A percentile compares a stretch with the other conserved stretches of the same genome.
Evolutionary conservation across 2,797 vertebrate species (phyloP).

Genomic region (Mus minutoides): DNA sequence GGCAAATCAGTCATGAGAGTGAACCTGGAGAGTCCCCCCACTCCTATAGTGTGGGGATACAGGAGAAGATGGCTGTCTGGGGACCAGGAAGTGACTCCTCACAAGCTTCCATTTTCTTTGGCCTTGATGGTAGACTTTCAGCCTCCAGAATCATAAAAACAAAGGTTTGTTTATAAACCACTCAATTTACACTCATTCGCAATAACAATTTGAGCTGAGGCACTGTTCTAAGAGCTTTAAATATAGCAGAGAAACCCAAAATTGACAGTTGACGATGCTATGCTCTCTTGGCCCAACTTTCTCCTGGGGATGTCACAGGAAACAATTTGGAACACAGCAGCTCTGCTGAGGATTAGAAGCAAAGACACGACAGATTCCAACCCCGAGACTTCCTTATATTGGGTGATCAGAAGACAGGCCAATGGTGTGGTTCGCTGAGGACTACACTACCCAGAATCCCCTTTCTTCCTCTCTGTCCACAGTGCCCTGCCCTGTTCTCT

Average conservation of each 20-base stretch:
- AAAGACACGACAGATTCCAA: neutral
- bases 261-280: neutral
- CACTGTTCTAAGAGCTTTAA: neutral
- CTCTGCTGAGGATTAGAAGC: neutral
- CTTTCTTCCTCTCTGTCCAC: too few species aligned
- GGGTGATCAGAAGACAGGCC: neutral
- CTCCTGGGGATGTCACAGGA: neutral
- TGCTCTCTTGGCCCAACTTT: neutral
- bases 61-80: neutral
- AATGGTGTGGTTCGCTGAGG: neutral
- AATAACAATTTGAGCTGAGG: neutral
- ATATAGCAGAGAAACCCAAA: neutral
- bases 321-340: neutral
- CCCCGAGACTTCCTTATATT: neutral
- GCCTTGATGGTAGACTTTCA: neutral
- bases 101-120: neutral
- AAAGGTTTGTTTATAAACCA: neutral
- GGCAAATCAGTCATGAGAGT: neutral
- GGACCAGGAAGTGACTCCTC: neutral
- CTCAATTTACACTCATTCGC: neutral
- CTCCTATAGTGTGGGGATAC: neutral
- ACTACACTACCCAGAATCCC: neutral
- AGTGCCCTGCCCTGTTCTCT: neutral
- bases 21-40: neutral
- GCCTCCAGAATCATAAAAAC: neutral